phyloP scores from a whole-genome alignment of 2,797 vertebrate genomes.

The Mormyrus proboscirostris region DNA sequence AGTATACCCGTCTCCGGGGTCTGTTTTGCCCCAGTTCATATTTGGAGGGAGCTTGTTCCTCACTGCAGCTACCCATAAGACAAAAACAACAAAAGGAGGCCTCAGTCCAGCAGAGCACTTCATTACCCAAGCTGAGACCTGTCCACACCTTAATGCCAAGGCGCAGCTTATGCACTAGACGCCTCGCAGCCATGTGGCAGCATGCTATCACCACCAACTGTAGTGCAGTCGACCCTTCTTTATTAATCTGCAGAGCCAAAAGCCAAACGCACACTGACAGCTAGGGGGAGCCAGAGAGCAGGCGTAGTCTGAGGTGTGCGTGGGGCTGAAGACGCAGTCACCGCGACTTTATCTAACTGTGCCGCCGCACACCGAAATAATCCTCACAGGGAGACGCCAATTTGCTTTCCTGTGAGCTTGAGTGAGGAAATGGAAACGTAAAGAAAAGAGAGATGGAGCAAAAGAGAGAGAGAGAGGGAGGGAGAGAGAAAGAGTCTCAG shows the following conservation, averaged over 20 bases:
- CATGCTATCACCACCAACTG: not conserved
- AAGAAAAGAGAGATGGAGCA: conserved; percentile 18
- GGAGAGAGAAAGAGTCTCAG: conserved; percentile 24
- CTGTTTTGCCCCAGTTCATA: not conserved
- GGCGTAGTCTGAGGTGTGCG: not conserved
- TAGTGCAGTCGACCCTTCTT: not conserved
- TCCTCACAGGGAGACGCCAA: too few relatives aligned
- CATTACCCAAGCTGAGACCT: not conserved
- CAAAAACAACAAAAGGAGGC: not conserved
- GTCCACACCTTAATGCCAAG: not conserved
- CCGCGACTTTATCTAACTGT: conserved; percentile 21
- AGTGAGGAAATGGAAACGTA: not conserved
- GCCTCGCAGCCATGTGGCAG: not conserved
- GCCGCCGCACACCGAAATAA: not conserved
- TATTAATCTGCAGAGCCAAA: not conserved
- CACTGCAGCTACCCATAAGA: not conserved
- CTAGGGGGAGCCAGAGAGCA: not conserved
- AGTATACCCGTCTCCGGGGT: not conserved
- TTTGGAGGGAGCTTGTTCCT: not conserved
- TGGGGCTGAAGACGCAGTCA: not conserved
- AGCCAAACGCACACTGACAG: not conserved
- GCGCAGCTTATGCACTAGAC: not conserved
- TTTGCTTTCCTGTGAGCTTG: not conserved
- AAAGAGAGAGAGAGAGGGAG: conserved; percentile 5
- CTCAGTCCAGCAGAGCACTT: not conserved